phyloP scores from a whole-genome alignment of 2,113 vertebrate species.

The Elanus axillaris region DNA sequence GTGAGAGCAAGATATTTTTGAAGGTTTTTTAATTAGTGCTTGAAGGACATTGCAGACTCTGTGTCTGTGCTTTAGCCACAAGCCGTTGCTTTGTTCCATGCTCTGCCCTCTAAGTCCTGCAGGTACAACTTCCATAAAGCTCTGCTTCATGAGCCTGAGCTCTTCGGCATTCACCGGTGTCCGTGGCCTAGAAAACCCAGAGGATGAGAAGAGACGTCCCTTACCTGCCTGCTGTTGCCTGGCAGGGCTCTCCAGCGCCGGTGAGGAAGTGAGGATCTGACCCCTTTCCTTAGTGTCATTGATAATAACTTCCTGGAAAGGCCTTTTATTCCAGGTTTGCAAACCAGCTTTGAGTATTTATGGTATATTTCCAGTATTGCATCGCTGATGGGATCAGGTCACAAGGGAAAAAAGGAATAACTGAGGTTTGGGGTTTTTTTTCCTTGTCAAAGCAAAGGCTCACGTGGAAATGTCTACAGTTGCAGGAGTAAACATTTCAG shows the following conservation, averaged over 20 bases:
- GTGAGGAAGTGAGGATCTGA: slow-evolving; percentile 53
- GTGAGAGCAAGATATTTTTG: slow-evolving; percentile 1
- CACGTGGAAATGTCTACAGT: not conserved
- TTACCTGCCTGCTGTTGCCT: slow-evolving; percentile 18
- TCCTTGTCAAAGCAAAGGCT: slow-evolving; percentile 8
- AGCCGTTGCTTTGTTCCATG: not conserved
- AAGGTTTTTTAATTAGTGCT: slow-evolving; percentile 33
- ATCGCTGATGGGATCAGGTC: slow-evolving; percentile 42
- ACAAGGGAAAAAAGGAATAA: slow-evolving; percentile 2
- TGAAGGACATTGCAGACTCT: slow-evolving; percentile 32
- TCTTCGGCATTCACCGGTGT: fast-evolving
- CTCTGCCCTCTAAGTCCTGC: not conserved
- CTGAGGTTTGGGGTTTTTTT: not conserved
- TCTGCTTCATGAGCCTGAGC: not conserved
- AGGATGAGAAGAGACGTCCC: not conserved
- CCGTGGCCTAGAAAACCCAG: not conserved
- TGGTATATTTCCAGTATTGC: slow-evolving; percentile 42
- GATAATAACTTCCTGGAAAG: slow-evolving; percentile 73
- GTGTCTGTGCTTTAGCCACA: not conserved
- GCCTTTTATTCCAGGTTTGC: slow-evolving; percentile 54
- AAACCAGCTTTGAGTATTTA: slow-evolving; percentile 35
- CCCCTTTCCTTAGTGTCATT: slow-evolving; percentile 66
- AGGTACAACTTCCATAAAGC: not conserved
- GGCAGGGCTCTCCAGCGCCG: not conserved
- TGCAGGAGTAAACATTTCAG: not conserved